Evolutionary conservation across 2,888 invertebrate genomes (phyloP), one percentile per base, ranked within the genome.

Genomic region (Camptogramma bilineatum): DNA sequence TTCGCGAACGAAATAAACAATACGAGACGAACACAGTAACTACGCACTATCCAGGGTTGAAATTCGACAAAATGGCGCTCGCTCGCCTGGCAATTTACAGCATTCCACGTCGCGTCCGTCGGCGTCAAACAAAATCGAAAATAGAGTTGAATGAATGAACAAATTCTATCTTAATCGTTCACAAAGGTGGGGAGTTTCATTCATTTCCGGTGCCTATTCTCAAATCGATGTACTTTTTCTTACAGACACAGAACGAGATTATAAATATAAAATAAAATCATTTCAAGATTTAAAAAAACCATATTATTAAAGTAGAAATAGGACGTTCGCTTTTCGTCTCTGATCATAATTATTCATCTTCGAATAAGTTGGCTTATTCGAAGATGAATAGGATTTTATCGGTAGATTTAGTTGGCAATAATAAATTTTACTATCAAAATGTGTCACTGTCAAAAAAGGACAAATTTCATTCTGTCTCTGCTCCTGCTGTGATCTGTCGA

Each of bases 41-140:
- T 50, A 62, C 52, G 64, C 60, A 56, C 46, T 48, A 52, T 39
- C 16, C 24, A 47, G 24, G 48, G 10, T 31, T 18, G n/a, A 48
- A 48, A 39, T 34, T 52, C 19, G 18, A 58, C 61, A 65, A 65
- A 65, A 65, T 65, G 65, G 65, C 65, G 65, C 44, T 48, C 5
- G 31, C 19, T n/a, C n/a, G n/a, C 17, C 21, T 60, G 42, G 50
- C 31, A 39, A 13, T 31, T 16, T 55, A 13, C 10, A 2, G 34
- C 55, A 55, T 17, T 28, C 31, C 18, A 24, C 44, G 44, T 44
- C 44, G 44, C 34, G 34, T 39, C 34, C 13, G 13, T 13, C 13
- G 13, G 13, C 34, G 24, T 5, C 1, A 39, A 39, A 13, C 34
- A 13, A 39, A 39, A 39, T 39, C 34, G 34, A 39, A 34, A 34